A percentile compares a stretch with the other conserved stretches of the same genome.
phyloP scores from a whole-genome alignment of 2,888 invertebrate genomes.

The Eremobia ochroleuca region DNA sequence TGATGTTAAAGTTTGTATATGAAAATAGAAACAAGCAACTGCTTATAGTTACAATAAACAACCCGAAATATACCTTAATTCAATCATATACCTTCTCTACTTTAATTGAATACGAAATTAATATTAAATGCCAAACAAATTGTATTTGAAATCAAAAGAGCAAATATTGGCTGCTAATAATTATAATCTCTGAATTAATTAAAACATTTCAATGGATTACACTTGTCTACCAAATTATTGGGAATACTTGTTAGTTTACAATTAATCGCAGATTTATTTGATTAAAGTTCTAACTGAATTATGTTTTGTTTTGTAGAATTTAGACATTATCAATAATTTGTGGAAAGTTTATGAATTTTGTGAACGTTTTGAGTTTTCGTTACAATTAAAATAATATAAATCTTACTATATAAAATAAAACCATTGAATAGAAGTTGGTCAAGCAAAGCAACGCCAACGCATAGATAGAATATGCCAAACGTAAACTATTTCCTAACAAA shows the following conservation, averaged over 20 bases:
- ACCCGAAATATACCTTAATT: not conserved
- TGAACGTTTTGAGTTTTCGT: not conserved
- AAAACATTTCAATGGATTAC: constrained; percentile 28
- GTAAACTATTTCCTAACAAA: too few species aligned
- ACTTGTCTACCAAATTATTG: constrained; percentile 31
- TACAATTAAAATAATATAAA: not conserved
- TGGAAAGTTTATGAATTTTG: not conserved
- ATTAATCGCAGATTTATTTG: constrained; percentile 30
- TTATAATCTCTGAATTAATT: constrained; percentile 36
- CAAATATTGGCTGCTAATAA: constrained; percentile 38
- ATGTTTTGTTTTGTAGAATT: not conserved
- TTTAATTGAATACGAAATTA: constrained; percentile 24
- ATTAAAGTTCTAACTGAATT: constrained; percentile 8
- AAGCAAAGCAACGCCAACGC: too few species aligned
- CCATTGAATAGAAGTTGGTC: too few species aligned
- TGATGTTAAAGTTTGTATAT: not conserved
- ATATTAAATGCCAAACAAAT: constrained; percentile 29
- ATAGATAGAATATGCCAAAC: too few species aligned
- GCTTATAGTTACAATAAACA: not conserved
- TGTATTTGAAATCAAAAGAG: constrained; percentile 37
- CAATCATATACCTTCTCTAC: not conserved
- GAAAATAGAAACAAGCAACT: not conserved
- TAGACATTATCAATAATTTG: not conserved
- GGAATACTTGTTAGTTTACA: constrained; percentile 7
- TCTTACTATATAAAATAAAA: too few species aligned